Evolutionary conservation across 2,797 vertebrate species (phyloP).

Genomic region (Microctenopoma stevenorrisi): DNA sequence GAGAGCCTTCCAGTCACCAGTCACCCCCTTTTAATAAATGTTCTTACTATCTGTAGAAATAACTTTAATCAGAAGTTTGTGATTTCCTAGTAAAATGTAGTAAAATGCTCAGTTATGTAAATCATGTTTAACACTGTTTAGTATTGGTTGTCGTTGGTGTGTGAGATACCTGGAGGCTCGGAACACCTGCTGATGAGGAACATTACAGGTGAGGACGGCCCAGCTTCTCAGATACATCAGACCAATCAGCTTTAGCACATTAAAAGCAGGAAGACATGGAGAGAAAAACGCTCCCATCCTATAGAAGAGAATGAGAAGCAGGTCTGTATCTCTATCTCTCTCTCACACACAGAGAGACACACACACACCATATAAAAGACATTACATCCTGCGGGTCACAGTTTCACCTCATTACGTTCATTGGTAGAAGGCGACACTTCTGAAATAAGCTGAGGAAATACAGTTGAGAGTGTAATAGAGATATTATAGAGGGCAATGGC

Average conservation of each 20-base stretch:
- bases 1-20: too few species aligned
- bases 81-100: too few species aligned
- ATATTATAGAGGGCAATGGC: slow-evolving; percentile 28
- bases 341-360: slow-evolving; percentile 21
- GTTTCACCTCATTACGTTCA: slow-evolving; percentile 62
- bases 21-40: too few species aligned
- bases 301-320: slow-evolving; percentile 32
- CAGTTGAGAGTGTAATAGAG: slow-evolving; percentile 42
- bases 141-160: not conserved
- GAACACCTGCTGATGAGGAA: slow-evolving; percentile 98
- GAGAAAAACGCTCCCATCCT: slow-evolving; percentile 99
- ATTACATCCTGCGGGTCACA: slow-evolving; percentile 31
- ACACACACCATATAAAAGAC: slow-evolving; percentile 41
- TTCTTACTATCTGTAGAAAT: too few species aligned
- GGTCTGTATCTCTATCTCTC: too few species aligned
- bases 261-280: slow-evolving; percentile 95
- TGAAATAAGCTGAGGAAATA: slow-evolving; percentile 62
- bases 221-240: slow-evolving; percentile 98
- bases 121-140: too few species aligned
- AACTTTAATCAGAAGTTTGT: too few species aligned
- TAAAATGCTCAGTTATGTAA: too few species aligned
- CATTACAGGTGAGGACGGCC: slow-evolving; percentile 98
- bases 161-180: slow-evolving; percentile 91
- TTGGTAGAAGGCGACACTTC: slow-evolving; percentile 47
- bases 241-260: slow-evolving; percentile 94